Percentiles rank a stretch among this genome's conserved stretches.
These are phyloP conservation scores for Mus minutoides DNA, from an alignment of 2,797 vertebrate species.

Conservation along the genomic window DNA sequence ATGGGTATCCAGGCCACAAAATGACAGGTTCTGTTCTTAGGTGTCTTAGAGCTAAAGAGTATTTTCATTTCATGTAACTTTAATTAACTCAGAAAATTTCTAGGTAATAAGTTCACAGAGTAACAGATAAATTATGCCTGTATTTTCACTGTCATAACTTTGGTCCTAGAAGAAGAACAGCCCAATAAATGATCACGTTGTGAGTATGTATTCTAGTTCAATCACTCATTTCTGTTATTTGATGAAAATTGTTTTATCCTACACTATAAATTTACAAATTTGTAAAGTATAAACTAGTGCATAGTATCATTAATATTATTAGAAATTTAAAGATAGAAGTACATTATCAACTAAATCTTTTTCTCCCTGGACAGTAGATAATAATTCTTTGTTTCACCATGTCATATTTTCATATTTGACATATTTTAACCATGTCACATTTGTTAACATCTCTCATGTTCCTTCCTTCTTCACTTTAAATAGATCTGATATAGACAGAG, in stretches of 20 bases:
- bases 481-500: not conserved
- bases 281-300: not conserved
- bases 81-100: accelerated
- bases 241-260: not conserved
- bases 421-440: accelerated
- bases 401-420: not conserved
- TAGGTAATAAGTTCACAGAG: accelerated
- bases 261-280: not conserved
- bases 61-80: not conserved
- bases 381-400: too few species aligned
- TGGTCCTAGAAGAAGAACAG: accelerated
- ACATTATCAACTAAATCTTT: not conserved
- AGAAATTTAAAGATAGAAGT: not conserved
- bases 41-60: not conserved
- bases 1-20: accelerated
- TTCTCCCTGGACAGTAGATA: not conserved
- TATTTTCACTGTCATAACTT: accelerated
- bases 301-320: not conserved
- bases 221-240: not conserved
- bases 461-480: not conserved
- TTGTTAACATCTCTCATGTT: too few species aligned
- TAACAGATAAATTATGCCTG: accelerated
- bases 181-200: accelerated
- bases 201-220: not conserved
- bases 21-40: not conserved